Evolutionary conservation across 2,888 invertebrate species (phyloP).

Genomic region (Leptinotarsa peninsularis): DNA sequence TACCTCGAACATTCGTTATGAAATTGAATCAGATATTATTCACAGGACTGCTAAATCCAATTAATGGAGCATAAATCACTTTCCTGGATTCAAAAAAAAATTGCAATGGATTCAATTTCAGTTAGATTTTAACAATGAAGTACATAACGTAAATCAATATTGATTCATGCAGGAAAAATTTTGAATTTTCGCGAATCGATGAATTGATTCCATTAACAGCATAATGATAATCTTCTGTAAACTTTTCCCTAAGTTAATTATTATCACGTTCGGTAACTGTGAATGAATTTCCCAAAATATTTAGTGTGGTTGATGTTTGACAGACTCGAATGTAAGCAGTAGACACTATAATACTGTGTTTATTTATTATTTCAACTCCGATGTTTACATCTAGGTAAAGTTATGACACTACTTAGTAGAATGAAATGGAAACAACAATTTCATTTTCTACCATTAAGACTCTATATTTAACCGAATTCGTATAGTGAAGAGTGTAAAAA

Average conservation of each 20-base stretch:
- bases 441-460: slow-evolving; percentile 33
- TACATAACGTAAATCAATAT: no score
- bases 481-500: slow-evolving; percentile 26
- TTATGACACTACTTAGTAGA: slow-evolving; percentile 44
- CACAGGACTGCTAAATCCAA: no score
- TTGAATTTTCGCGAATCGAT: not conserved
- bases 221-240: slow-evolving; percentile 11
- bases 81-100: no score
- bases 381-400: slow-evolving; percentile 42
- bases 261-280: slow-evolving; percentile 36
- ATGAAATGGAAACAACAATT: slow-evolving; percentile 35
- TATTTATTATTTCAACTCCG: slow-evolving; percentile 43
- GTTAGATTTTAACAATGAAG: no score
- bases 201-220: not conserved
- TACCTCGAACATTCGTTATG: no score
- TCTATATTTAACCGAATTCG: slow-evolving; percentile 37
- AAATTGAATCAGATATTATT: no score
- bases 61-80: no score
- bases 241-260: slow-evolving; percentile 35
- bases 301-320: slow-evolving; percentile 43
- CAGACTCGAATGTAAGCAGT: slow-evolving; percentile 42
- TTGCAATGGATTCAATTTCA: no score
- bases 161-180: not conserved
- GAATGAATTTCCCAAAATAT: slow-evolving; percentile 42
- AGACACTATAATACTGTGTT: slow-evolving; percentile 38